Conservation (phyloP, 2,888 invertebrate species). For the Carcina quercana region DNA sequence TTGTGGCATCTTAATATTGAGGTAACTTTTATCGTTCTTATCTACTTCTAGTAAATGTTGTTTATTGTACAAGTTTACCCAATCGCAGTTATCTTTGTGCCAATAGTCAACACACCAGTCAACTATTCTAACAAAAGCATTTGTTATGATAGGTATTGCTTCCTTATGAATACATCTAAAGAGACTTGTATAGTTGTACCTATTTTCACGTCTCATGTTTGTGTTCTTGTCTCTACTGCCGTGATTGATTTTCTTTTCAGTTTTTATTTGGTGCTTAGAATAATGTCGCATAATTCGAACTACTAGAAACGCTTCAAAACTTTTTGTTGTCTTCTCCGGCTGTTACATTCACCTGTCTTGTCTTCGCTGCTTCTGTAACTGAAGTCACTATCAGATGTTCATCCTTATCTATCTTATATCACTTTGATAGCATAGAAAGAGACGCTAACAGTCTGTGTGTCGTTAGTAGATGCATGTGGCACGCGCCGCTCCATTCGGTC, state of each 20-base stretch:
- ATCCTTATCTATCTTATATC: slow-evolving; percentile 47
- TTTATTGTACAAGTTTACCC: too few relatives aligned
- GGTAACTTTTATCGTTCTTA: too few relatives aligned
- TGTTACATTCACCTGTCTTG: slow-evolving; percentile 66
- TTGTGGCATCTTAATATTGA: too few relatives aligned
- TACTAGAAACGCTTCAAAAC: slow-evolving; percentile 55
- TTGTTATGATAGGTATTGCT: too few relatives aligned
- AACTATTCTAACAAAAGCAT: too few relatives aligned
- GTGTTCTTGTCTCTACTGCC: neutral
- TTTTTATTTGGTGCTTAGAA: slow-evolving; percentile 22
- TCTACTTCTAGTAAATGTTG: too few relatives aligned
- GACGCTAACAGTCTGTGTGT: slow-evolving; percentile 41
- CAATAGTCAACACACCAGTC: too few relatives aligned
- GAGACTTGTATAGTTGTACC: too few relatives aligned
- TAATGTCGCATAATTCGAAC: slow-evolving; percentile 27
- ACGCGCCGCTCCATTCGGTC: slow-evolving; percentile 70
- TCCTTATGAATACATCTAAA: too few relatives aligned
- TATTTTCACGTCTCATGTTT: too few relatives aligned
- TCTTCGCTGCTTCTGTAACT: slow-evolving; percentile 34
- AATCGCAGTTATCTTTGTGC: too few relatives aligned
- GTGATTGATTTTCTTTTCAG: neutral
- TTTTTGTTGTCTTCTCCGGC: slow-evolving; percentile 56
- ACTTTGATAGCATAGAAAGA: slow-evolving; percentile 43
- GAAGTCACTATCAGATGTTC: slow-evolving; percentile 32
- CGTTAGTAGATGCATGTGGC: slow-evolving; percentile 55